Evolutionary conservation across 2,888 invertebrate genomes (phyloP).

Genomic region (Agonopterix subpropinquella): DNA sequence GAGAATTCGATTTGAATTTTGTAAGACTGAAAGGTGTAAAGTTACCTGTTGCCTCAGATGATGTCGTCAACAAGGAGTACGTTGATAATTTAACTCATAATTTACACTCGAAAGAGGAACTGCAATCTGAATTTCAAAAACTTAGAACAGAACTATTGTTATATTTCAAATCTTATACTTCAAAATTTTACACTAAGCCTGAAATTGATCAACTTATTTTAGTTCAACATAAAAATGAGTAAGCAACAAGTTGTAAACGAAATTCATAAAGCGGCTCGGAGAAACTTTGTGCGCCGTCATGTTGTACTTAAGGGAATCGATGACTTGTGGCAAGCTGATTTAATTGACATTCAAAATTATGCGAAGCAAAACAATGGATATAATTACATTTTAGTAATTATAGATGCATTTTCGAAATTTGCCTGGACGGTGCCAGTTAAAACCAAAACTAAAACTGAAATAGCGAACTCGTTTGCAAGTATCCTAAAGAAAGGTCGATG

Average conservation of each 20-base stretch:
- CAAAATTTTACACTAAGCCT: background rate
- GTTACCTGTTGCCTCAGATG: background rate
- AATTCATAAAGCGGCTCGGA: constrained; percentile 15
- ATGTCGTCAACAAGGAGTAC: background rate
- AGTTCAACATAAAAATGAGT: constrained; percentile 1
- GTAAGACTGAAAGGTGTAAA: background rate
- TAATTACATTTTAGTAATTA: constrained; percentile 9
- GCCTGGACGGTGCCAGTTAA: constrained; percentile 10
- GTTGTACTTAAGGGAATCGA: constrained; percentile 37
- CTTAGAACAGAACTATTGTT: background rate
- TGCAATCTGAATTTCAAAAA: background rate
- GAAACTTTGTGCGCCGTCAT: constrained; percentile 31
- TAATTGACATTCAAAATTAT: constrained; percentile 23
- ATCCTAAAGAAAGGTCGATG: background rate
- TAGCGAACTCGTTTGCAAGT: background rate
- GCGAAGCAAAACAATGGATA: constrained; percentile 9
- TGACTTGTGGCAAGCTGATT: constrained; percentile 53
- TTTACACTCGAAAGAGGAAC: background rate
- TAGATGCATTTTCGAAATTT: constrained; percentile 12
- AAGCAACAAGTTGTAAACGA: constrained; percentile 5
- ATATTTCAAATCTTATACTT: background rate
- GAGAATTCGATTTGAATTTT: background rate
- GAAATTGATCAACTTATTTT: background rate
- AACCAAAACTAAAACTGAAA: constrained; percentile 5
- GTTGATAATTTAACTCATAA: background rate